Evolutionary conservation across 2,113 vertebrate species (phyloP).

Genomic region (Coptodon bakossiorum): DNA sequence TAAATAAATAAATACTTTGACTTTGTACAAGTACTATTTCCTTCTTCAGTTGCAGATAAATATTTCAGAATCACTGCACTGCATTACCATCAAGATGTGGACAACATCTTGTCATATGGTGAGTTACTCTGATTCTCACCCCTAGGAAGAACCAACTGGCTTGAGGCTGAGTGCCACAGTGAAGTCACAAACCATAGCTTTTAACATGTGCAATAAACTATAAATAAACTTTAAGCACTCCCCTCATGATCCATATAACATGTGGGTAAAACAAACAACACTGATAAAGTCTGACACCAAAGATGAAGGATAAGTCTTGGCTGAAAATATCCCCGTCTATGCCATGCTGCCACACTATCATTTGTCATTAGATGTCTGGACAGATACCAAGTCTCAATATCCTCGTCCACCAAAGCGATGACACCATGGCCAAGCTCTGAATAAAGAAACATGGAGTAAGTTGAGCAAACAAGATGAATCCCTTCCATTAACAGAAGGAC

Average conservation of each 20-base stretch:
- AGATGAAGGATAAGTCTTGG: background rate
- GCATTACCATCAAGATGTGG: background rate
- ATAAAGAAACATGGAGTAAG: constrained; percentile 29
- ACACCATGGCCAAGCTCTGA: constrained; percentile 11
- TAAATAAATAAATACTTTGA: background rate
- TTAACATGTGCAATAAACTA: background rate
- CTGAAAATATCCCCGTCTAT: background rate
- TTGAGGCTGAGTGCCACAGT: background rate
- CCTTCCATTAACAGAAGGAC: constrained; percentile 61
- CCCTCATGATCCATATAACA: background rate
- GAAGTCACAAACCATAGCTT: background rate
- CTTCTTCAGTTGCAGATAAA: background rate
- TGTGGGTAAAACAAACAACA: background rate
- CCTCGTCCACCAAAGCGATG: background rate
- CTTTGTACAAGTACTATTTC: background rate
- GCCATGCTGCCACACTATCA: constrained; percentile 7
- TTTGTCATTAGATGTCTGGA: background rate
- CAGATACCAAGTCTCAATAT: background rate
- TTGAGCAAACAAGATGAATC: constrained; percentile 59
- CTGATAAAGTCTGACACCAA: background rate
- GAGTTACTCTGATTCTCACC: background rate
- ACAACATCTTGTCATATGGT: background rate
- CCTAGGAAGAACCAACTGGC: background rate
- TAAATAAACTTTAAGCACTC: background rate
- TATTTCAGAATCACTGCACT: background rate